Conservation (phyloP, 2,113 vertebrate genomes). For the Archilochus colubris region DNA sequence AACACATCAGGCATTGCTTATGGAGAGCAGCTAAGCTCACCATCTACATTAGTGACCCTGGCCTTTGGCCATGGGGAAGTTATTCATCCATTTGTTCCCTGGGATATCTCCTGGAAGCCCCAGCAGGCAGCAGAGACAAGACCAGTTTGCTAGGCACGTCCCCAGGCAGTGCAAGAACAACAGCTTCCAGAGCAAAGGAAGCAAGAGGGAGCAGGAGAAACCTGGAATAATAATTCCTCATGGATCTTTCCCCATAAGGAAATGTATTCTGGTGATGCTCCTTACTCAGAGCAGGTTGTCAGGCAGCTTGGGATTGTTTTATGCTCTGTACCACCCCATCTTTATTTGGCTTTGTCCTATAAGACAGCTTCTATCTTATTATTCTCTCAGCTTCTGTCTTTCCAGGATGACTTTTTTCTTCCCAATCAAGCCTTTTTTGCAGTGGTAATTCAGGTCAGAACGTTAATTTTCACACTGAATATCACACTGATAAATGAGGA, state of each 20-base stretch:
- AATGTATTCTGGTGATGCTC: background rate
- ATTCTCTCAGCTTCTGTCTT: background rate
- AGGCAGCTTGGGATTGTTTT: background rate
- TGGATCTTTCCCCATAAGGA: background rate
- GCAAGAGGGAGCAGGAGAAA: background rate
- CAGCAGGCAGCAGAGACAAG: background rate
- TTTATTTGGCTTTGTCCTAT: background rate
- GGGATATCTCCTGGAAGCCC: background rate
- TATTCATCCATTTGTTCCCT: background rate
- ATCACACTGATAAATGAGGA: background rate
- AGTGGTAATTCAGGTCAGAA: background rate
- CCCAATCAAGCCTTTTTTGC: background rate
- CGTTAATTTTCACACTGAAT: background rate
- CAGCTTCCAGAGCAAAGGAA: background rate
- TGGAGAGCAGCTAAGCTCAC: background rate
- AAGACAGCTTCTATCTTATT: background rate
- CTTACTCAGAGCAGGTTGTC: background rate
- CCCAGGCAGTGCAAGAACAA: background rate
- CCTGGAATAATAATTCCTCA: background rate
- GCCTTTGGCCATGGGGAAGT: background rate
- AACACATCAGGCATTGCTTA: background rate
- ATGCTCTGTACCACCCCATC: background rate
- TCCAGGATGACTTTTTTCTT: background rate
- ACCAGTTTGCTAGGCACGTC: background rate
- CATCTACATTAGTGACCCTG: background rate